Evolutionary conservation across 2,888 invertebrate species (phyloP).

Genomic region (Drosophila kuntzei): DNA sequence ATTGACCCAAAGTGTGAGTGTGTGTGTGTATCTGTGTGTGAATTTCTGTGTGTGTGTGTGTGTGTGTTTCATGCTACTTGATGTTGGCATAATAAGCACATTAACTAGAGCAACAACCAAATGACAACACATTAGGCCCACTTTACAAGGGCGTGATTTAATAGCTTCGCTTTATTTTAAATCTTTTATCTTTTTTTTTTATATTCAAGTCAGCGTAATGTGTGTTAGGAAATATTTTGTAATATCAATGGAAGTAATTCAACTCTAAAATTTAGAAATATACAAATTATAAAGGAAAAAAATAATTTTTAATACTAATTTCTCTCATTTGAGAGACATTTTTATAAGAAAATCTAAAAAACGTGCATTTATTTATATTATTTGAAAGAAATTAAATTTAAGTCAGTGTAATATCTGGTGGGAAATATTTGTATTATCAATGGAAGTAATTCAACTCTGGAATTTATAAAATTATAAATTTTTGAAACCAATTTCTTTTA

Average conservation of each 20-base stretch:
- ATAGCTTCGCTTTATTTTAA: conserved; percentile 32
- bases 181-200: conserved; percentile 8
- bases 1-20: conserved; percentile 37
- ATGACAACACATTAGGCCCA: conserved; percentile 64
- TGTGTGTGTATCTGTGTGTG: conserved; percentile 10
- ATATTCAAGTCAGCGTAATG: not conserved
- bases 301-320: no score
- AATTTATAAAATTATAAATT: no score
- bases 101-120: conserved; percentile 60
- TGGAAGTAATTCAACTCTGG: no score
- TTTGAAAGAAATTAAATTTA: no score
- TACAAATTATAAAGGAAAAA: no score
- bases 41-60: conserved; percentile 23
- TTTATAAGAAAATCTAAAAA: no score
- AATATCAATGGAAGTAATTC: no score
- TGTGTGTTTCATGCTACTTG: conserved; percentile 39
- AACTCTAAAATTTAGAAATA: not conserved
- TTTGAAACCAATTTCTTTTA: no score
- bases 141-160: conserved; percentile 69
- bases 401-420: no score
- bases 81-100: conserved; percentile 58
- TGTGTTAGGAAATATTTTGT: not conserved
- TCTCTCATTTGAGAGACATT: no score
- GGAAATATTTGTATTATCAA: no score
- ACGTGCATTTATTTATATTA: no score